Evolutionary conservation across 2,113 vertebrate genomes (phyloP).

Genomic region (Perca fluviatilis): DNA sequence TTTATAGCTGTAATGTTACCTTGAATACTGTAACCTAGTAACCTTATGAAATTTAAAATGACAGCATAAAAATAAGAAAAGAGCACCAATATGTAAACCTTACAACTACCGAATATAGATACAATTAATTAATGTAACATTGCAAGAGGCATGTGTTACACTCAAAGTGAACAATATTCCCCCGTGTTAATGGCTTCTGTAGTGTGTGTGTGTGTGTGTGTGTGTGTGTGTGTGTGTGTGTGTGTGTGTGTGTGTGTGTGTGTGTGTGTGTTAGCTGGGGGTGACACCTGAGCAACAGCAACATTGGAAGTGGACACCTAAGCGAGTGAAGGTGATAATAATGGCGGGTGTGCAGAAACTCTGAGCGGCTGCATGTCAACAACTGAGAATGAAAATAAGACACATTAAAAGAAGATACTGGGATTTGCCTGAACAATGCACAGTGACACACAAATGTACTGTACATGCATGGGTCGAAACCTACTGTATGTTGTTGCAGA

Average conservation of each 20-base stretch:
- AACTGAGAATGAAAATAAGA: not conserved
- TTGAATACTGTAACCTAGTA: too few species aligned
- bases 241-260: not conserved
- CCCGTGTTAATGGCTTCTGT: too few species aligned
- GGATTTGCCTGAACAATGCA: not conserved
- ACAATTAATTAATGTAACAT: too few species aligned
- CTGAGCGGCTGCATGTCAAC: not conserved
- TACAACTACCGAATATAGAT: too few species aligned
- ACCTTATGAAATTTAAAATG: too few species aligned
- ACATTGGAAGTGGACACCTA: not conserved
- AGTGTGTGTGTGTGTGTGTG: too few species aligned
- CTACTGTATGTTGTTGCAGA: slow-evolving; percentile 6
- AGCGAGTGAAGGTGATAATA: slow-evolving; percentile 3
- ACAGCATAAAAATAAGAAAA: too few species aligned
- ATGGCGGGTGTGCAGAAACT: not conserved
- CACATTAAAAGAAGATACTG: not conserved
- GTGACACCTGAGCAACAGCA: slow-evolving; percentile 17
- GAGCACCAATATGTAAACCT: too few species aligned
- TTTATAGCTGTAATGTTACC: too few species aligned
- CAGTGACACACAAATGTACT: not conserved
- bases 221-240: too few species aligned
- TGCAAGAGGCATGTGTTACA: too few species aligned
- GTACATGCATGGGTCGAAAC: not conserved
- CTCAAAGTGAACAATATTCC: too few species aligned
- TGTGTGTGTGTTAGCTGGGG: not conserved